Conservation (phyloP, 1,140 invertebrate species). For the Oncopodura yosiiana region DNA sequence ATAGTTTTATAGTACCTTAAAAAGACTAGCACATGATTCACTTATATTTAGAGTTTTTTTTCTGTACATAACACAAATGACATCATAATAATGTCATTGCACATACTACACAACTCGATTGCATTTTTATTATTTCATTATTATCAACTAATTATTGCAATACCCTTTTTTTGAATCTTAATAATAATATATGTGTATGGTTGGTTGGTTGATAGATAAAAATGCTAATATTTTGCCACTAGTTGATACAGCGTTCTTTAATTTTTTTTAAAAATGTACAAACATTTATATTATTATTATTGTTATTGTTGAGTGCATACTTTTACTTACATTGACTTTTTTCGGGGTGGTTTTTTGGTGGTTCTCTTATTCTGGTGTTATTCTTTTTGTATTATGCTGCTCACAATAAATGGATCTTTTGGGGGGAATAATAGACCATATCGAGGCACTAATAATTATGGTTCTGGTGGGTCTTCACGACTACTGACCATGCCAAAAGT, state of each 20-base stretch:
- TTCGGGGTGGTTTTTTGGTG: conserved; percentile 1
- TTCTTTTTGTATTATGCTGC: conserved; percentile 26
- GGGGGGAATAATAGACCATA: conserved; percentile 28
- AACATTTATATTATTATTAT: not conserved
- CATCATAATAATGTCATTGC: too few species aligned
- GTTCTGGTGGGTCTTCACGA: conserved; percentile 31
- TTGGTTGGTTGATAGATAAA: too few species aligned
- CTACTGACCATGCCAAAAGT: conserved; percentile 30
- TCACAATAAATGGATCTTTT: conserved; percentile 17
- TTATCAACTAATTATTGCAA: too few species aligned
- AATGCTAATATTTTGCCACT: too few species aligned
- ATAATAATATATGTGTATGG: too few species aligned
- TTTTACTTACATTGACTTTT: not conserved
- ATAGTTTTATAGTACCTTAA: too few species aligned
- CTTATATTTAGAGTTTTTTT: too few species aligned
- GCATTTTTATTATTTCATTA: too few species aligned
- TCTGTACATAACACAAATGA: too few species aligned
- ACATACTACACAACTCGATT: too few species aligned
- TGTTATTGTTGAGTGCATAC: conserved; percentile 3
- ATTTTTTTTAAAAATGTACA: not conserved
- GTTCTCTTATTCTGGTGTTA: conserved; percentile 10
- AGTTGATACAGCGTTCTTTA: not conserved
- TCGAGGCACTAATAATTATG: conserved; percentile 20
- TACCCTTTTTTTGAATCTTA: too few species aligned
- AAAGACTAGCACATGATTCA: too few species aligned